A percentile compares a stretch with the other conserved stretches of the same genome.
phyloP scores from a whole-genome alignment of 2,113 vertebrate genomes.

The Stomatorhinus ivindoensis region DNA sequence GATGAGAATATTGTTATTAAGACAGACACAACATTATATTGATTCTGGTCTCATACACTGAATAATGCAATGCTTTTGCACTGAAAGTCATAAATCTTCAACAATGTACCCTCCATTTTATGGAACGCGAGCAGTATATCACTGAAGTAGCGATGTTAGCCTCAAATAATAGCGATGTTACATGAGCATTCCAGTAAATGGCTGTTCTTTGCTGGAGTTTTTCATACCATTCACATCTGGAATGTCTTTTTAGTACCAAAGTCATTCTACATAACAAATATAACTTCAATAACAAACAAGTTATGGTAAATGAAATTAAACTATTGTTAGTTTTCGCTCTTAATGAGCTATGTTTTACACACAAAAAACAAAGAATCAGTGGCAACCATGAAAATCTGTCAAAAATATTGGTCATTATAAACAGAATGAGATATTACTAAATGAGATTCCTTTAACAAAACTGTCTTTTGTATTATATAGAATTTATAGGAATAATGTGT shows the following conservation, averaged over 20 bases:
- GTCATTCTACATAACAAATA: neutral
- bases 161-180: neutral
- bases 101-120: neutral
- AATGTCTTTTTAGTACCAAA: neutral
- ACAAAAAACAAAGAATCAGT: neutral
- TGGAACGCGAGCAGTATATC: neutral
- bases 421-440: neutral
- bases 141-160: neutral
- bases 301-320: neutral
- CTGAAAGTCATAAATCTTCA: neutral
- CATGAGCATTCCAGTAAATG: neutral
- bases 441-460: neutral
- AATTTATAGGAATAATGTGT: neutral
- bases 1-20: neutral
- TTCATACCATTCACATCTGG: neutral
- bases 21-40: neutral
- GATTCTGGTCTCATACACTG: neutral
- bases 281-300: neutral
- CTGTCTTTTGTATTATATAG: neutral
- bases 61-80: neutral
- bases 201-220: neutral
- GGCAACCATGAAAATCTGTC: neutral
- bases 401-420: neutral
- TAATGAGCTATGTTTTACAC: neutral
- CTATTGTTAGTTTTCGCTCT: neutral